These are phyloP conservation scores for Papilio elwesi DNA, from an alignment of 2,888 invertebrate species.

Conservation along the genomic window DNA sequence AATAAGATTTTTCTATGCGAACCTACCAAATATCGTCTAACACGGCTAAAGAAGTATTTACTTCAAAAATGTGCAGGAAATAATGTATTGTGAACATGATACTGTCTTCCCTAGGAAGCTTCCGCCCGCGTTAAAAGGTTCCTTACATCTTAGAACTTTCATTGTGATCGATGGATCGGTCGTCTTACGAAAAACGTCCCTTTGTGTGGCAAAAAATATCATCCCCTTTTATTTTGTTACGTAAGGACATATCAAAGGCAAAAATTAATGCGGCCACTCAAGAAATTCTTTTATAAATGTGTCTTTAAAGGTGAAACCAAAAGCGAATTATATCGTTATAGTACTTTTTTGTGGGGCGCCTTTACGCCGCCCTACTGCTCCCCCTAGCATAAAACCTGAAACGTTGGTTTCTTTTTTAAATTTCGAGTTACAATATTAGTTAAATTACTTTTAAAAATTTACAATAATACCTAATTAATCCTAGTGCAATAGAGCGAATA, in stretches of 20 bases:
- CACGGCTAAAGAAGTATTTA: no score
- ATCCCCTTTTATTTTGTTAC: conserved; percentile 30
- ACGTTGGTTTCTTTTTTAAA: no score
- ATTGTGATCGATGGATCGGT: conserved; percentile 34
- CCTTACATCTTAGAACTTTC: conserved; percentile 16
- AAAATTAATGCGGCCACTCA: neutral
- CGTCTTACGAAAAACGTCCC: conserved; percentile 27
- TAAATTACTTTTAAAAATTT: no score
- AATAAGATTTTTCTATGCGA: no score
- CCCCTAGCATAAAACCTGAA: no score
- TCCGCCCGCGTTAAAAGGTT: conserved; percentile 26
- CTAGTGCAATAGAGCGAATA: no score
- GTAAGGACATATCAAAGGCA: conserved; percentile 12
- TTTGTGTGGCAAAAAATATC: conserved; percentile 29
- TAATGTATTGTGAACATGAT: neutral
- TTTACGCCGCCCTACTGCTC: no score
- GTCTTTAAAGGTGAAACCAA: neutral
- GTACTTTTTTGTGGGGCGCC: no score
- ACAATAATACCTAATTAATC: no score
- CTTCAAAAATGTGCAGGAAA: neutral
- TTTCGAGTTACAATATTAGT: no score
- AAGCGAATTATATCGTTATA: neutral
- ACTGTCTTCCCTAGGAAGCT: conserved; percentile 1
- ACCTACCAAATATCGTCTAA: no score
- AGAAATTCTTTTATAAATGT: neutral